Percentiles rank a stretch among this genome's conserved stretches.
Evolutionary conservation across 2,113 vertebrate species (phyloP).

Genomic region (Entosphenus tridentatus): DNA sequence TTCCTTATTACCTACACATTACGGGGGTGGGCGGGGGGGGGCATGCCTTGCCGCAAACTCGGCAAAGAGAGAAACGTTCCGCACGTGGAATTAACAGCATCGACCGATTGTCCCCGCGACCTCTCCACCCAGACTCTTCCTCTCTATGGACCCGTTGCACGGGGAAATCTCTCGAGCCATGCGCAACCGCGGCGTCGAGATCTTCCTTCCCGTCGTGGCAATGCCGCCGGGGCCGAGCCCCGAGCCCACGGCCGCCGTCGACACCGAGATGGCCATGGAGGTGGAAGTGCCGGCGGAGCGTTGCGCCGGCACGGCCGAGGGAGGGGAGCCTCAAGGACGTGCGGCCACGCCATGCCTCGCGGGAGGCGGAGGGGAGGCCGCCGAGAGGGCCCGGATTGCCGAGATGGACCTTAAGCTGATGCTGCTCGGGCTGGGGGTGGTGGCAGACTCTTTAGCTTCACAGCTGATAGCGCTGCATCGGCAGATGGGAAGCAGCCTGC

Average conservation of each 20-base stretch:
- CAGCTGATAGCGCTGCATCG: slow-evolving; percentile 45
- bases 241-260: background rate
- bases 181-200: slow-evolving; percentile 80
- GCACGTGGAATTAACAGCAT: too few species aligned
- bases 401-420: slow-evolving; percentile 49
- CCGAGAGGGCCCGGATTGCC: too few species aligned
- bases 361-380: background rate
- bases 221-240: background rate
- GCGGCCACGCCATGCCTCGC: background rate
- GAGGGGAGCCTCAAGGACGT: background rate
- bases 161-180: slow-evolving; percentile 93
- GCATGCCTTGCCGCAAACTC: too few species aligned
- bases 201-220: slow-evolving; percentile 46
- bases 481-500: slow-evolving; percentile 31
- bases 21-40: too few species aligned
- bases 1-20: too few species aligned
- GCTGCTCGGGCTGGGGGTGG: slow-evolving; percentile 48
- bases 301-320: too few species aligned
- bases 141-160: slow-evolving; percentile 77
- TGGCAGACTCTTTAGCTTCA: slow-evolving; percentile 49
- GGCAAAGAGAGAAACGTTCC: too few species aligned
- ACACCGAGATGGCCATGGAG: background rate
- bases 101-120: background rate
- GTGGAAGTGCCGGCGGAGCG: background rate
- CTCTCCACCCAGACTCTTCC: slow-evolving; percentile 42